These are phyloP conservation scores for Falco columbarius DNA, from an alignment of 2,797 vertebrate species.

Conservation along the genomic window DNA sequence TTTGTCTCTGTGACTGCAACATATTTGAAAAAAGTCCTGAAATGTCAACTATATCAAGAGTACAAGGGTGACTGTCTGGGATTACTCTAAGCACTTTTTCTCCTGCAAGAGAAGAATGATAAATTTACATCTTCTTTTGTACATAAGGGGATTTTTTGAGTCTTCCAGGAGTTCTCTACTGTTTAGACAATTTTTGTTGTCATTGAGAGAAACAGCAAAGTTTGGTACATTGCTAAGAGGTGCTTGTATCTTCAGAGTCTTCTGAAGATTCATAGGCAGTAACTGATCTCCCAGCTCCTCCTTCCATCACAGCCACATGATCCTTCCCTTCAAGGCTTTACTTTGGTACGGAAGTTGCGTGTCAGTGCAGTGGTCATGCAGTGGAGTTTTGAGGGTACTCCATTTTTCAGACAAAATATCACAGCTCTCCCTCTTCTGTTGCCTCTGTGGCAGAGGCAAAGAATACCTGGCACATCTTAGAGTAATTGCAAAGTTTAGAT, in stretches of 20 bases:
- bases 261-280: not conserved
- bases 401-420: not conserved
- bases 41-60: not conserved
- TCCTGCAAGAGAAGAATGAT: not conserved
- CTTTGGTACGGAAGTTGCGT: not conserved
- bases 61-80: not conserved
- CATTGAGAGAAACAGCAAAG: not conserved
- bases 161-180: not conserved
- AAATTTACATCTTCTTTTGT: not conserved
- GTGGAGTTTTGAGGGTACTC: not conserved
- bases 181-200: not conserved
- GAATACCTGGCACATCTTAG: not conserved
- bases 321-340: not conserved
- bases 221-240: not conserved
- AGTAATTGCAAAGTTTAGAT: not conserved
- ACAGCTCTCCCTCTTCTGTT: not conserved
- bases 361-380: not conserved
- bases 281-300: not conserved
- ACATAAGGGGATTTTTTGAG: not conserved
- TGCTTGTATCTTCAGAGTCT: not conserved
- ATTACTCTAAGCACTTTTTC: not conserved
- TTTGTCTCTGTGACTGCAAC: not conserved
- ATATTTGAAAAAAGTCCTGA: not conserved
- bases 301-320: not conserved
- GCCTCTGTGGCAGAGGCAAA: not conserved